Base-by-base conservation (phyloP, 1,140 invertebrate genomes). In the Eupeodes corollae region DNA sequence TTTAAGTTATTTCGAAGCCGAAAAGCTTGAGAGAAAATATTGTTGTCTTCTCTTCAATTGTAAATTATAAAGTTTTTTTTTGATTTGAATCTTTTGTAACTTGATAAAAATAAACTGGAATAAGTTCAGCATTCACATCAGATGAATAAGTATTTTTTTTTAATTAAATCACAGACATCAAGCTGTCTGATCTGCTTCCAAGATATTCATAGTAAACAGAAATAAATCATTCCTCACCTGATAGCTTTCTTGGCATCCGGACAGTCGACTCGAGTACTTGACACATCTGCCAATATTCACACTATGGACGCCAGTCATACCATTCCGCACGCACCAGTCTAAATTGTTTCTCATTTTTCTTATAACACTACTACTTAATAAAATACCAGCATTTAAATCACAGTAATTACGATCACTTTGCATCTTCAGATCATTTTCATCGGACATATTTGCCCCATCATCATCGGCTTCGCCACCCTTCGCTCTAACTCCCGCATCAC, bases 251-350 rank as follows among this genome's bases (percentile, higher is more conserved):
- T 73, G 64, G 58, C 84, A 86, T 13, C 62, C 61, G 10, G 76
- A 67, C 35, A 81, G 58, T 37, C 78, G 75, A 14, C 77, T 74
- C 13, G 81, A 78, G 65, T 88, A 81, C 15, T 82, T 67, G 30
- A 91, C 77, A 64, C 89, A 93, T 52, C 82, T 73, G 14, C 88
- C 89, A 52, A 93, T 73, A 71, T 90, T 91, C 56, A 88, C 77
- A 61, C 83, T 83, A 59, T 87, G 81, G 49, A 79, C 79, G 42
- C 80, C 77, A 3, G 84, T 86, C 57, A 82, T 83, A 2, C 83
- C 80, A 67, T 88, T 90, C 43, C 81, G 80, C 1, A 88, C 82
- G 71, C 90, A 93, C 80, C 86, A 90, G 57, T 91, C 86, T 47
- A 91, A 68, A 63, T 84, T 79, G 26, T 69, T 69, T 53, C 82